Evolutionary conservation across 2,888 invertebrate genomes (phyloP), one percentile per base, ranked within the genome.

Genomic region (Eupithecia subumbrata): DNA sequence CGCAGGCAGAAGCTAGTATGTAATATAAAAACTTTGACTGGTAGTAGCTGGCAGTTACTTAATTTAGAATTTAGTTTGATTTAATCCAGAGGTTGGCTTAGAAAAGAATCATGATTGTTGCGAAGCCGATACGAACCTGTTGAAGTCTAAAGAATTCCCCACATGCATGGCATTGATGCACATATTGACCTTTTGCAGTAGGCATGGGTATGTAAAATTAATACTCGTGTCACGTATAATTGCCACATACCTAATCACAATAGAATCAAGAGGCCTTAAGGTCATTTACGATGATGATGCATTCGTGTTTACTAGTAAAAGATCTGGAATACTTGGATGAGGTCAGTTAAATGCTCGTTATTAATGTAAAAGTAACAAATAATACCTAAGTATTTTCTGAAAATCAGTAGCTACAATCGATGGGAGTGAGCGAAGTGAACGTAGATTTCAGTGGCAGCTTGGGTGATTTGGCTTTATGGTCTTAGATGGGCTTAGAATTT

Each of bases 161-260:
- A 74, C 76, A 74, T 76, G 76, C 73, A 75, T 75, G 74, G 79
- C 78, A 79, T 77, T 80, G 77, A 77, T 43, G 76, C 72, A 75
- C 71, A 69, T 71, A 72, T 74, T 77, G 75, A 73, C 76, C 74
- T 77, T 73, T 80, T 77, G 80, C 69, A 69, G 75, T 71, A 74
- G 72, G 60, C 52, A 66, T 77, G 66, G 73, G 40, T 72, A 45
- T 77, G 72, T 74, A 73, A 64, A 76, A 76, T 80, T 77, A 76
- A 75, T 75, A 76, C 71, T 69, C 72, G 71, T 78, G 78, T 78
- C 78, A 80, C 79, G 76, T 78, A 73, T 75, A 73, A 60, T 75
- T 70, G 72, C 68, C 71, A 76, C 78, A 78, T 72, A 74, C 70
- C 48, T 73, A 75, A 66, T 71, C 63, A 73, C 73, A 75, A 75